Conservation (phyloP, 2,113 vertebrate genomes). For the Labeo catla region DNA sequence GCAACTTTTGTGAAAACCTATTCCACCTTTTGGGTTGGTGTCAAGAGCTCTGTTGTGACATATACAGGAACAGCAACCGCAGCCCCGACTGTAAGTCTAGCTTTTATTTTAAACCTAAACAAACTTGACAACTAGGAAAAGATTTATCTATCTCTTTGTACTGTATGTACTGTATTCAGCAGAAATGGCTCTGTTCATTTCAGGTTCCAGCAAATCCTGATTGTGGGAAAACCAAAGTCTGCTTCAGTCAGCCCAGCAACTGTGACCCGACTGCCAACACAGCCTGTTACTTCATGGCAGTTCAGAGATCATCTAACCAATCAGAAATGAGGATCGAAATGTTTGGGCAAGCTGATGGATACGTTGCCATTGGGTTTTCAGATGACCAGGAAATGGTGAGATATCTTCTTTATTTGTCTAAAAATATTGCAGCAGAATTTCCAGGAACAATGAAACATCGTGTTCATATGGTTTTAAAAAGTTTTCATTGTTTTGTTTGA, state of each 20-base stretch:
- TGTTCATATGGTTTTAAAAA: neutral
- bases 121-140: neutral
- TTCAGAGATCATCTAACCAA: neutral
- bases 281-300: constrained; percentile 75
- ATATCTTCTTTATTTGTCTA: constrained; percentile 32
- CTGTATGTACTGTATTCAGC: neutral
- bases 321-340: constrained; percentile 48
- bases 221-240: constrained; percentile 74
- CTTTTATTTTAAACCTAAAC: neutral
- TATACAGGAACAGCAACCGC: constrained; percentile 8
- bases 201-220: constrained; percentile 54
- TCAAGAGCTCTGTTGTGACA: constrained; percentile 62
- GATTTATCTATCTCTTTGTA: neutral
- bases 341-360: constrained; percentile 68
- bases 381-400: constrained; percentile 76
- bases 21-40: constrained; percentile 66
- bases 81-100: neutral
- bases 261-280: constrained; percentile 65
- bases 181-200: neutral
- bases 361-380: constrained; percentile 78
- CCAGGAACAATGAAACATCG: neutral
- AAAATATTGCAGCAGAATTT: neutral
- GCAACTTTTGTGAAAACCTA: constrained; percentile 68
- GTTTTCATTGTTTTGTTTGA: constrained; percentile 4
- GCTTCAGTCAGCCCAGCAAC: constrained; percentile 68